Conservation (phyloP, 2,113 vertebrate species). For the Clarias batrachus region DNA sequence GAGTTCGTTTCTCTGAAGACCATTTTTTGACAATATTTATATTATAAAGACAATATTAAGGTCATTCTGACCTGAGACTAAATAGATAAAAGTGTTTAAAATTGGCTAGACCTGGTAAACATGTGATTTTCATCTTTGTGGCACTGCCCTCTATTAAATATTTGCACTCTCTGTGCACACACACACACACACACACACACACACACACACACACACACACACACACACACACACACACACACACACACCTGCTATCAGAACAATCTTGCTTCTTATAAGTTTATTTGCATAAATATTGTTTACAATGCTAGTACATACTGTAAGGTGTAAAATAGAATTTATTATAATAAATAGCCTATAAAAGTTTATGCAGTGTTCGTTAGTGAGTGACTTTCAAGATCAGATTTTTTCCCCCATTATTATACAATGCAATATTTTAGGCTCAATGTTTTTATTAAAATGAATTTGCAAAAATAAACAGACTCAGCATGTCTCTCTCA, state of each 20-base stretch:
- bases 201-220: too few species aligned
- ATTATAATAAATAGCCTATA: neutral
- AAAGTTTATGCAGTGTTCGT: neutral
- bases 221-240: too few species aligned
- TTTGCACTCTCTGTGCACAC: too few species aligned
- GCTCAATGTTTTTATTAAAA: neutral
- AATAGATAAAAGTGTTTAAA: neutral
- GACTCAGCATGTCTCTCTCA: neutral
- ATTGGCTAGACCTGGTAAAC: neutral
- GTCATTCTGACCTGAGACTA: neutral
- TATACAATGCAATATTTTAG: neutral
- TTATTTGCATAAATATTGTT: neutral
- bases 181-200: too few species aligned
- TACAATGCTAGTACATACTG: neutral
- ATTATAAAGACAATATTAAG: neutral
- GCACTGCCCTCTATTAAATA: neutral
- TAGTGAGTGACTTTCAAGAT: neutral
- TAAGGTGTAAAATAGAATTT: neutral
- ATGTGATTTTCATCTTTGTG: neutral
- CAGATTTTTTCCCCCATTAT: neutral
- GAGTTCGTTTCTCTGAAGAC: neutral
- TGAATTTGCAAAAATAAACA: neutral
- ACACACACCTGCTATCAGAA: neutral
- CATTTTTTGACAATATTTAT: neutral
- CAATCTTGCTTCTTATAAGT: neutral